phyloP scores from a whole-genome alignment of 2,888 invertebrate genomes.

The Argyresthia goedartella region DNA sequence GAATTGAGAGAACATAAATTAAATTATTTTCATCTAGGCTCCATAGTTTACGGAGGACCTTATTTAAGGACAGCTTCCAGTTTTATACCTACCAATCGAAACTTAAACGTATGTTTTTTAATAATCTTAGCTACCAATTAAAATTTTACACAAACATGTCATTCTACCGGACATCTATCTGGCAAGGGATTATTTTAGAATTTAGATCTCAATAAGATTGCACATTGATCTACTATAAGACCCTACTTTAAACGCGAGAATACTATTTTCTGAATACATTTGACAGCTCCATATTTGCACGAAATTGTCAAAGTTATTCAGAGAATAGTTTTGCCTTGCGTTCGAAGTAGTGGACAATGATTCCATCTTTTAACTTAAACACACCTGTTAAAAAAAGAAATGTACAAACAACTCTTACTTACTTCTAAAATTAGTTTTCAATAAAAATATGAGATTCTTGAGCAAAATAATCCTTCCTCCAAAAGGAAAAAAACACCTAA shows the following conservation, averaged over 20 bases:
- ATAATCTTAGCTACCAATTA: slow-evolving; percentile 40
- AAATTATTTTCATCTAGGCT: slow-evolving; percentile 36
- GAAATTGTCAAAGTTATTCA: no score
- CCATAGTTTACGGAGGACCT: slow-evolving; percentile 37
- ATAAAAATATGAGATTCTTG: slow-evolving; percentile 47
- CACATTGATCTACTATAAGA: slow-evolving; percentile 13
- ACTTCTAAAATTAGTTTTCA: slow-evolving; percentile 49
- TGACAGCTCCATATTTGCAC: no score
- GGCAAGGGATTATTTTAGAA: slow-evolving; percentile 39
- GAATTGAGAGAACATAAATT: slow-evolving; percentile 69
- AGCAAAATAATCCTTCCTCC: slow-evolving; percentile 40
- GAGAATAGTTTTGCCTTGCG: no score
- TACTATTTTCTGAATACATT: no score
- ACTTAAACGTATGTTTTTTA: slow-evolving; percentile 38
- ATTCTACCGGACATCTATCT: slow-evolving; percentile 38
- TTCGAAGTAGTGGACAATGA: background rate
- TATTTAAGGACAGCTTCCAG: slow-evolving; percentile 43
- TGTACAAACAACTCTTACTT: slow-evolving; percentile 18
- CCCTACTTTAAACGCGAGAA: no score
- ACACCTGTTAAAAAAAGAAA: background rate
- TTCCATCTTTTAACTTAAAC: background rate
- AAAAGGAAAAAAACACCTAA: slow-evolving; percentile 9
- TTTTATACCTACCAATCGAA: slow-evolving; percentile 40
- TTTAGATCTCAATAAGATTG: slow-evolving; percentile 8
- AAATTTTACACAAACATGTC: slow-evolving; percentile 45